Evolutionary conservation across 2,888 invertebrate genomes (phyloP), one percentile per base, ranked within the genome.

Genomic region (Morinoia aosen): DNA sequence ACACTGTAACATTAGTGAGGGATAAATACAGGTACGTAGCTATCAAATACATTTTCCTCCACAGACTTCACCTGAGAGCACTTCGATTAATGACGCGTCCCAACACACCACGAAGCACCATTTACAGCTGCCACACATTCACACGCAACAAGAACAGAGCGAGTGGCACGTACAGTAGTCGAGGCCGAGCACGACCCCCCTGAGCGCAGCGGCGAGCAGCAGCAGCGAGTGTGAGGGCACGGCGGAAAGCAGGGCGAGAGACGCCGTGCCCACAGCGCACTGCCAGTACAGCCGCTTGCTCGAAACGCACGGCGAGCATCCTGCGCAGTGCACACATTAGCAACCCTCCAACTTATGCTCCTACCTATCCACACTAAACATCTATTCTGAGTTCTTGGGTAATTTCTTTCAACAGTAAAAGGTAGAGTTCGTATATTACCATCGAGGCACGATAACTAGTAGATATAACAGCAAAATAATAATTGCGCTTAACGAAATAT

Each of bases 181-280:
- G 58, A 96, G 88, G 40, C 96, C 96, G 16, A 96, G 76, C 57
- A 96, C 14, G 88, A 94, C 96, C 7, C 96, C 96, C 40, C 95
- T 91, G 48, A 91, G n/a, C 25, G 96, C 94, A 58, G 95, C 95
- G 48, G 95, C 76, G 25, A 96, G 48, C 94, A 96, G 95, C 10
- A 96, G 64, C 33, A 95, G 58, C 7, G 88, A n/a, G 61, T 95
- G 95, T 33, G 95, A 64, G 14, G 96, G 96, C 88, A 96, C 33
- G 25, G 94, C 95, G 16, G 96, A 95, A 33, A 95, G 64, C 12
- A 95, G 95, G 64, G 95, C 48, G 19, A 96, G 94, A 40, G 95
- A 88, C 5, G 96, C 19, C 0, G 96, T 95, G 40, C 96, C 96
- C 0, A 95, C 76, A n/a, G 96, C 39, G 7, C 88, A 94, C 39